Evolutionary conservation across 2,797 vertebrate species (phyloP), one percentile per base, ranked within the genome.

Genomic region (Glossophaga mutica): DNA sequence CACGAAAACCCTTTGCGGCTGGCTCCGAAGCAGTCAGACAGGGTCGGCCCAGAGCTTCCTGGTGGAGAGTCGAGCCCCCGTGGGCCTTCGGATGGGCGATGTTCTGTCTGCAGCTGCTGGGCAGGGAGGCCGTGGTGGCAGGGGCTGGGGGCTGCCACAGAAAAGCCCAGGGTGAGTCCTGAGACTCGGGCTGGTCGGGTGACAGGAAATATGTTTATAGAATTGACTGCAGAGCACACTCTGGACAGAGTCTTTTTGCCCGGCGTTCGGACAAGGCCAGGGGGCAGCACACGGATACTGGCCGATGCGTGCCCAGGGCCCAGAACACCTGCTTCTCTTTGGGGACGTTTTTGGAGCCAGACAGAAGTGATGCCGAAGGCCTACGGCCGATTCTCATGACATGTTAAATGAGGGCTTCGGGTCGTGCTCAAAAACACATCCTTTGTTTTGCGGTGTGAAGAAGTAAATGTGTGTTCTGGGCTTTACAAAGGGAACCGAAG

Each of bases 41-140:
- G 91, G 94, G 97, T 96, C 97, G 79, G 68, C 94, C 71, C 82
- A 87, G 94, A 96, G 90, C 92, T 46, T 67, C 73, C 57, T 32
- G 4, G 79, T 95, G 73, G 87, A 96, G 91, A 97, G 55, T 74
- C 24, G 89, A 95, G 95, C 37, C 87, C 87, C 24, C 14, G 2
- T 6, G 79, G n/a, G 29, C 22, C 57, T 96, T 57, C 42, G 91
- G 98, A 90, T 97, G 96, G 96, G 93, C 87, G 98, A 95, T 94
- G 94, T 87, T 73, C 93, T 98, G 98, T 97, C 97, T 98, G 88
- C 91, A 96, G 89, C 94, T 96, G 94, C 95, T 87, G 95, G 97
- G 97, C 97, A 98, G 98, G 97, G 98, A 97, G 97, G 79, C 97
- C 97, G 94, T 77, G 94, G 95, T 95, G 97, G 98, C 97, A 98